Evolutionary conservation across 2,888 invertebrate genomes (phyloP), one percentile per base, ranked within the genome.

Genomic region (Euzetes globulus): DNA sequence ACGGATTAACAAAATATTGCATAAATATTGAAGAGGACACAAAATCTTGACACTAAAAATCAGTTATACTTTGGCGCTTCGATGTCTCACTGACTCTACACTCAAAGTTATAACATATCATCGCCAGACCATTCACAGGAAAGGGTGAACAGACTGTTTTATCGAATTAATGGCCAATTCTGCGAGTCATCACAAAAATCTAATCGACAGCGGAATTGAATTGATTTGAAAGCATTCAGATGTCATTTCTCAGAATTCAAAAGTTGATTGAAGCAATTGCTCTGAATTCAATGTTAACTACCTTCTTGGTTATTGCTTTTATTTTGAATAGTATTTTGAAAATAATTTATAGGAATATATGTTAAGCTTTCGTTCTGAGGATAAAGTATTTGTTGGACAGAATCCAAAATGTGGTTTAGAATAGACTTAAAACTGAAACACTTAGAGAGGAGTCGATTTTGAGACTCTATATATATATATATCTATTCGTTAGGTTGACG

Each of bases 381-480:
- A 25, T 25, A n/a, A 58, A 58, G 58, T 22, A 58, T 58, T 58
- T 58, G 50, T 58, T 58, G 58, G 58, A 58, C 58, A 58, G 22
- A 58, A 58, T 58, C 58, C 58, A 58, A 58, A 58, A 15, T n/a
- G n/a, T 58, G 58, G 19, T 58, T 58, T 3, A 58, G 58, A 58
- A n/a, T 15, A 15, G 50, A 50, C 50, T 50, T n/a, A 50, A 15
- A 50, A n/a, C 3, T 50, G 50, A 50, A 50, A n/a, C n/a, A 50
- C 58, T 58, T 13, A 58, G 13, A 22, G 11, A 19, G 5, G 25
- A 11, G 19, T 58, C 58, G 13, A 58, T 33, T 50, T 50, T 50
- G 17, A 50, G 50, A 50, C 50, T 50, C 4, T 50, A 50, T 50
- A 50, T 50, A 17, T 33, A 33, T 33, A 33, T 33, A 33, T n/a